Base-by-base conservation (phyloP, 1,140 invertebrate species). In the Stratiolaelaps scimitus region DNA sequence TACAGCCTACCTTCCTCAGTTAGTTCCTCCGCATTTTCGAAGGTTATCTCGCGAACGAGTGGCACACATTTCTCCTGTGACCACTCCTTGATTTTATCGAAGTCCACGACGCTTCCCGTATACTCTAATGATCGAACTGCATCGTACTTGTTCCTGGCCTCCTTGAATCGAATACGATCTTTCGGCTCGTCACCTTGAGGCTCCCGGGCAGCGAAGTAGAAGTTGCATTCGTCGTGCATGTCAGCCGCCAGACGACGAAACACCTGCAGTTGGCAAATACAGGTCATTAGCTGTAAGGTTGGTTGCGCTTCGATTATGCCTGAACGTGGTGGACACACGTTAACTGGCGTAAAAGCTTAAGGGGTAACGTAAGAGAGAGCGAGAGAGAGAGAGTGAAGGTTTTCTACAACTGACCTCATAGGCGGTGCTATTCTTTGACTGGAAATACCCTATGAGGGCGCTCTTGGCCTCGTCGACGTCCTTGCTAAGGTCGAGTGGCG, bases 191-290 rank as follows among this genome's bases (percentile, higher is more conserved):
- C 43, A 40, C 45, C 82, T 85, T 78, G 53, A 23, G 53, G 53
- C 23, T 87, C 92, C 78, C 92, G 93, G 79, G 94, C 87, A 0
- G 89, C 90, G 73, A 86, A 86, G 77, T 90, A 86, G 73, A 98
- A 98, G 68, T 86, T 80, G 72, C 95, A 99, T 73, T 98, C 94
- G 73, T 98, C 93, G 73, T 95, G 90, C 0, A 98, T 78, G 76
- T 86, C 88, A 1, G 83, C 83, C 0, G 90, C 89, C 4, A 92
- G 87, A 73, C 84, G 83, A 67, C 87, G 80, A 72, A 90, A 86
- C 40, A 83, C 81, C 68, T 85, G 79, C 75, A 90, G 92, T 43
- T 1, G 15, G 53, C 20, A 34, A 40, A 40, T 40, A 6, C 5
- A 40, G 70, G 73, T 77, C 34, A n/a, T n/a, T n/a, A 40, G 34